Percentiles rank a stretch among this genome's conserved stretches.
Evolutionary conservation across 2,888 invertebrate species (phyloP).

Genomic region (Lamellibrachia columna): DNA sequence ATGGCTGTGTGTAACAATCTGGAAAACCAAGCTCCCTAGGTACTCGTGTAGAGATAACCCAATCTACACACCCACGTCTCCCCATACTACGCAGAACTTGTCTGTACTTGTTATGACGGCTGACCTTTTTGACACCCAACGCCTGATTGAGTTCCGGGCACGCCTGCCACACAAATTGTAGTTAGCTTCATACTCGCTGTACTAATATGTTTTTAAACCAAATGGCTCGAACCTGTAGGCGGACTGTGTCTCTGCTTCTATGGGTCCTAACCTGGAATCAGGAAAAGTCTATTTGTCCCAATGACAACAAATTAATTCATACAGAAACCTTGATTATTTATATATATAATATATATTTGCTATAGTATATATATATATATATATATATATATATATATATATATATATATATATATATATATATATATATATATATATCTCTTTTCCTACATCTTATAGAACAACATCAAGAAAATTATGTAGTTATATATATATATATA

Average conservation of each 20-base stretch:
- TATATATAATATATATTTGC: too few species aligned
- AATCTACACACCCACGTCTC: not conserved
- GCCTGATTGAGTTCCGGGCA: not conserved
- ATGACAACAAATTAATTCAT: too few species aligned
- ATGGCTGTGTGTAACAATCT: not conserved
- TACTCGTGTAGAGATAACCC: not conserved
- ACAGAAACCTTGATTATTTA: too few species aligned
- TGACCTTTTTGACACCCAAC: conserved; percentile 3
- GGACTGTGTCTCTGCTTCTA: not conserved
- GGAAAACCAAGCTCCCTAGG: not conserved
- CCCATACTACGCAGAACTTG: not conserved
- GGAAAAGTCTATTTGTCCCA: too few species aligned
- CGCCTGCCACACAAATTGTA: not conserved
- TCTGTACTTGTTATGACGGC: not conserved
- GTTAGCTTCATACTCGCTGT: not conserved
- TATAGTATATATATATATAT: too few species aligned
- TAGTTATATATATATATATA: too few species aligned
- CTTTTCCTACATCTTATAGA: too few species aligned
- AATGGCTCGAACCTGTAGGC: not conserved
- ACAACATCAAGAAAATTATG: too few species aligned
- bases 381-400: too few species aligned
- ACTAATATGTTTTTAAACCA: not conserved
- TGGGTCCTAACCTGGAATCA: not conserved
- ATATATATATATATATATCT: too few species aligned
- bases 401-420: too few species aligned